Base-by-base conservation (phyloP, 2,797 vertebrate species). In the Schizopygopsis pylzovi region DNA sequence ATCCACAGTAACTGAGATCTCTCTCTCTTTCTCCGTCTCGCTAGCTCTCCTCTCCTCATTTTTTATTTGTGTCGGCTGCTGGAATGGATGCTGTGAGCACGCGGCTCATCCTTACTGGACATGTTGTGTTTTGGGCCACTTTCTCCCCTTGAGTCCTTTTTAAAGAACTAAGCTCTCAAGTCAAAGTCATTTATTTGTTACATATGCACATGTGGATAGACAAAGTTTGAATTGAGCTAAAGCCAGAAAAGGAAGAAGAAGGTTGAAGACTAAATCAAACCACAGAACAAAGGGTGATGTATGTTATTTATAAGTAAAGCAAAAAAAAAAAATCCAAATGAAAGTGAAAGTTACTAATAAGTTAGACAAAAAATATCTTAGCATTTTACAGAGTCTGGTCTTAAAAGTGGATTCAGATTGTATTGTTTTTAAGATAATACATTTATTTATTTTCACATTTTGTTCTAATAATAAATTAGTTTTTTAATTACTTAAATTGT, bases 1-100 rank as follows among this genome's bases (percentile, higher is more conserved):
- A 84, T 87, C 63, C 71, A 85, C 86, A 85, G 86, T 84, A 85
- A 68, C 88, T 76, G 78, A 82, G 56, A 85, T 81, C 84, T 85
- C 52, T 45, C 82, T 73, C 71, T 70, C 65, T 78, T 47, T 47
- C 52, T 56, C 65, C 39, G 4, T 80, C 28, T 79, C 47, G 8
- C 28, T 52, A 4, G 2, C 37, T 75, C 49, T 59, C 56, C n/a
- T 77, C 67, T 61, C 52, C 52, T 83, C 54, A 59, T 77, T 88
- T 33, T 77, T 70, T 82, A 33, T 65, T 81, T 85, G 52, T 41
- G 49, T 52, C 63, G 7, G 41, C 59, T 67, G 76, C 61, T 80
- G n/a, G 79, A 56, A 33, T 33, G 25, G 49, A 70, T 59, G 47
- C 45, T 52, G 47, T 20, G 47, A 25, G 37, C 28, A 45, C 11